Evolutionary conservation across 2,888 invertebrate genomes (phyloP), one percentile per base, ranked within the genome.

Genomic region (Dryomyza anilis): DNA sequence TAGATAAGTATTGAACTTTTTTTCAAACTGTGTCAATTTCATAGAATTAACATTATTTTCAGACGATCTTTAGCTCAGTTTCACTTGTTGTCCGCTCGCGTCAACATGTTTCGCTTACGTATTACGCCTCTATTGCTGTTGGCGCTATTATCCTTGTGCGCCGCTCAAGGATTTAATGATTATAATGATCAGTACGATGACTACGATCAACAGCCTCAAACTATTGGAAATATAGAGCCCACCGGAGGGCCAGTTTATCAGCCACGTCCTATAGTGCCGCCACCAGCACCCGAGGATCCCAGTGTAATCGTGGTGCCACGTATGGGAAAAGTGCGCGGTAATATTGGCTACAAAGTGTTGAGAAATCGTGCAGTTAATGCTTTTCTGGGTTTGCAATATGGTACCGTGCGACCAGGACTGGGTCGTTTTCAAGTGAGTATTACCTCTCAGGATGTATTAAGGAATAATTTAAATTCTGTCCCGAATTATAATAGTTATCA

Each of bases 331-430:
- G 61, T 81, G 5, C 72, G 70, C 14, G 81, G 82, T 6, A 67
- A 73, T 27, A 59, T 66, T 14, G 71, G 70, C n/a, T 74, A 70
- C 14, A 76, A 76, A 21, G 63, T 55, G 5, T 77, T 79, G 52
- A 74, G 72, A 50, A 73, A 72, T 14, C 74, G 77, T 14, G 69
- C 73, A 14, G 70, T 81, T 8, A 76, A 76, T 63, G 78, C 80
- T 3, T 82, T 72, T 43, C 59, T 80, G 30, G 82, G 81, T 3
- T 29, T 82, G 12, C 76, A 72, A 14, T 82, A 81, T 55, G 81
- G 74, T 16, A 71, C 71, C 8, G 75, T 81, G 1, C 72, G 73
- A 36, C 61, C 69, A 1, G 81, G 81, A 2, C 52, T 79, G 30
- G 77, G 70, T 0, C 75, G 81, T 53, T 82, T 82, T 71, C 81